phyloP scores from a whole-genome alignment of 2,113 vertebrate species.

The Cygnus buccinator region DNA sequence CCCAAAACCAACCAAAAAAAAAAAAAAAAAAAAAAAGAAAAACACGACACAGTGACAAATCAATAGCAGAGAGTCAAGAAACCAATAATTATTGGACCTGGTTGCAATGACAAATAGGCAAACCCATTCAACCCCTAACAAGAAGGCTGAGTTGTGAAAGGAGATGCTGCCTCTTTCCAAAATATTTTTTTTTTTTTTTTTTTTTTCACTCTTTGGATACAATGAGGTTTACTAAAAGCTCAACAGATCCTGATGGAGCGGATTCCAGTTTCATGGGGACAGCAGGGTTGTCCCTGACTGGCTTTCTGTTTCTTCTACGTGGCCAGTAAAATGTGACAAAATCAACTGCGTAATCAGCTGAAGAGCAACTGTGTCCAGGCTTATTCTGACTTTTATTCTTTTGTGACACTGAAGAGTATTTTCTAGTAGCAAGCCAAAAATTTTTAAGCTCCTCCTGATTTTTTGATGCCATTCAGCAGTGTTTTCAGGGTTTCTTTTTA shows the following conservation, averaged over 20 bases:
- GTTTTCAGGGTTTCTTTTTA: background rate
- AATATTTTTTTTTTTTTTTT: fast-evolving
- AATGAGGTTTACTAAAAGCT: background rate
- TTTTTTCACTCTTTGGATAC: fast-evolving
- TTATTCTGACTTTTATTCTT: background rate
- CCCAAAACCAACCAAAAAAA: background rate
- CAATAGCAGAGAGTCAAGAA: background rate
- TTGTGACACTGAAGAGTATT: background rate
- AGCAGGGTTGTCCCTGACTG: background rate
- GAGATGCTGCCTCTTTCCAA: background rate
- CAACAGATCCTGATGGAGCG: background rate
- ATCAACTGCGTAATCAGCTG: background rate
- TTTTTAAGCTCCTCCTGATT: background rate
- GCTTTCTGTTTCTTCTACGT: background rate
- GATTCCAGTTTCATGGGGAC: background rate
- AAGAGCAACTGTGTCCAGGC: background rate
- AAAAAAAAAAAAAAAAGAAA: background rate
- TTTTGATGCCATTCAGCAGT: background rate
- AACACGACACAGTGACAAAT: background rate
- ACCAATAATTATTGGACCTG: background rate
- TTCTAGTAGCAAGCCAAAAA: background rate
- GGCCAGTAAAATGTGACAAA: background rate
- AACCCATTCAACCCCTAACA: fast-evolving
- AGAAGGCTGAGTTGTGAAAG: background rate
- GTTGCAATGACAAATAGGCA: background rate